phyloP scores from a whole-genome alignment of 2,113 vertebrate species.

The Arenaria interpres region DNA sequence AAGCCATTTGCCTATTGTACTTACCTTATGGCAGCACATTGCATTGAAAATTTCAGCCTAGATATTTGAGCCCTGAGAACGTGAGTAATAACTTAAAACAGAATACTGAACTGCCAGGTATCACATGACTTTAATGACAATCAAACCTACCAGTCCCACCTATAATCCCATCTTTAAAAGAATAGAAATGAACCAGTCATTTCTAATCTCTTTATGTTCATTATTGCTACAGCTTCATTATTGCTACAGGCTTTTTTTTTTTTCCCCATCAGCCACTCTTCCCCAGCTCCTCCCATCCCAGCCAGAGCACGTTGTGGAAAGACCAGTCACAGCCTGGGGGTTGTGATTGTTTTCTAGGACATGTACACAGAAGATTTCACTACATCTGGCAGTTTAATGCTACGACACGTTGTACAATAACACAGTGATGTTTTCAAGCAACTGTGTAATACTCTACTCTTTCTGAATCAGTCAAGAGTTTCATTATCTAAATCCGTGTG shows the following conservation, averaged over 20 bases:
- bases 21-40: neutral
- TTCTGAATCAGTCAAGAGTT: slow-evolving; percentile 51
- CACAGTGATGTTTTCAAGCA: neutral
- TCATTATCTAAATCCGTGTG: slow-evolving; percentile 75
- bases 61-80: neutral
- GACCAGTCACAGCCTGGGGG: neutral
- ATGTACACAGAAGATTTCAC: neutral
- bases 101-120: neutral
- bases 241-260: neutral
- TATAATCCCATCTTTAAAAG: slow-evolving; percentile 1
- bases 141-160: neutral
- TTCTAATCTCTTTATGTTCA: neutral
- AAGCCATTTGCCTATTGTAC: neutral
- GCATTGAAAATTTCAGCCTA: neutral
- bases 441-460: neutral
- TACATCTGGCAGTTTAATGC: neutral
- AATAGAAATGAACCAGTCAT: neutral
- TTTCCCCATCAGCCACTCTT: neutral
- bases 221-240: neutral
- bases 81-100: neutral
- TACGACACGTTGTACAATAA: neutral
- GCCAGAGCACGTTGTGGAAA: neutral
- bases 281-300: neutral
- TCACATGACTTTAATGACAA: neutral
- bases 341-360: slow-evolving; percentile 1